A percentile compares a stretch with the other conserved stretches of the same genome.
These are phyloP conservation scores for Eueides isabella DNA, from an alignment of 1,140 invertebrate species.

Conservation along the genomic window DNA sequence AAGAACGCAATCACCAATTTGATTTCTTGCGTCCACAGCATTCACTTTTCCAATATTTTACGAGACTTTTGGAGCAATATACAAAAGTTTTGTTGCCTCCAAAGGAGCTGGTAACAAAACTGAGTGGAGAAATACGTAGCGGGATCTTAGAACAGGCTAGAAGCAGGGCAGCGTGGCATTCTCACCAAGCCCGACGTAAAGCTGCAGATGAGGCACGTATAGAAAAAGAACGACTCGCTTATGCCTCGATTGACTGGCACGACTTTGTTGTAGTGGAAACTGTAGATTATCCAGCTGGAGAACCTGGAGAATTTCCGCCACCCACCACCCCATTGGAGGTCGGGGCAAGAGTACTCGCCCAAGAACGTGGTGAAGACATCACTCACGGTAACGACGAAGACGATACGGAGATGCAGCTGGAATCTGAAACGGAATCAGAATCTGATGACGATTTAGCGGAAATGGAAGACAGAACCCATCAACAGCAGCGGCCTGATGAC, in stretches of 20 bases:
- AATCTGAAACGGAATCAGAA: conserved; percentile 84
- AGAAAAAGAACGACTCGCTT: conserved; percentile 97
- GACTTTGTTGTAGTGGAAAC: conserved; percentile 99
- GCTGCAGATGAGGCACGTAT: conserved; percentile 96
- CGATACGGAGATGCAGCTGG: conserved; percentile 87
- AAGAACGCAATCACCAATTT: conserved; percentile 99
- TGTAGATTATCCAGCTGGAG: conserved; percentile 98
- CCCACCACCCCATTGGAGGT: conserved; percentile 99
- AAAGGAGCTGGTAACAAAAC: conserved; percentile 92
- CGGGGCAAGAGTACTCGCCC: conserved; percentile 95
- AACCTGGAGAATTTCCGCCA: conserved; percentile 97
- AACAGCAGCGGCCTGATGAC: conserved; percentile 75
- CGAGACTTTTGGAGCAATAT: conserved; percentile 98
- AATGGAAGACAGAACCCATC: conserved; percentile 85
- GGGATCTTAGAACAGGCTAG: conserved; percentile 95
- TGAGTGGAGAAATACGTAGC: conserved; percentile 90
- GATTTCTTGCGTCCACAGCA: conserved; percentile 99
- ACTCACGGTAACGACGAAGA: conserved; percentile 76
- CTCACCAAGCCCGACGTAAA: conserved; percentile 95
- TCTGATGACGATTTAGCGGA: conserved; percentile 86
- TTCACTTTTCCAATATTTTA: conserved; percentile 99
- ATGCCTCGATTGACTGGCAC: conserved; percentile 99
- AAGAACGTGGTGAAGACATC: conserved; percentile 84
- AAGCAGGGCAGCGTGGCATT: conserved; percentile 97
- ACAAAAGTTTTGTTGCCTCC: conserved; percentile 97